A percentile compares a stretch with the other conserved stretches of the same genome.
Evolutionary conservation across 1,140 invertebrate genomes (phyloP).

Genomic region (Calephelis virginiensis): DNA sequence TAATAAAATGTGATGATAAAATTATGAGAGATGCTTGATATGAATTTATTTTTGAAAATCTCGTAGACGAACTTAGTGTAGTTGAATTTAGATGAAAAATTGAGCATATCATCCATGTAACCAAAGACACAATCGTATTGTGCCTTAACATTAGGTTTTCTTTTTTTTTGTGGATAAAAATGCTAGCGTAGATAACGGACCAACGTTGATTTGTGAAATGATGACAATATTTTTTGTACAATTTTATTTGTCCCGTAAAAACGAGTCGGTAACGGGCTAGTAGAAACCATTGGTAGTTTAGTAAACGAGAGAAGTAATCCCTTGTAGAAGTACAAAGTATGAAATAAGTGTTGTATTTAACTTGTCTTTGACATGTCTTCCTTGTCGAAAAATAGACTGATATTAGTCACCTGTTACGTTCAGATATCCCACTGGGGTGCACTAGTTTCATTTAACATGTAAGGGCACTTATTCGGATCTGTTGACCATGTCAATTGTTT

Average conservation of each 20-base stretch:
- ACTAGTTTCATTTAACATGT: conserved; percentile 62
- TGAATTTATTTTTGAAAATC: conserved; percentile 54
- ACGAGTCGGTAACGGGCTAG: conserved; percentile 24
- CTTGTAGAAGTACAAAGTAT: conserved; percentile 72
- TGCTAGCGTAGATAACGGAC: conserved; percentile 66
- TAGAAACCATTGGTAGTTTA: conserved; percentile 37
- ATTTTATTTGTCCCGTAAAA: conserved; percentile 60
- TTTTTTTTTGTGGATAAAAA: conserved; percentile 48
- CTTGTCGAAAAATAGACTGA: conserved; percentile 67
- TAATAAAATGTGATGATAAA: conserved; percentile 47
- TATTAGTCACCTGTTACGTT: conserved; percentile 41
- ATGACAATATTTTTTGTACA: conserved; percentile 72
- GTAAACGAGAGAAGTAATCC: conserved; percentile 46
- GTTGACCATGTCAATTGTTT: conserved; percentile 28
- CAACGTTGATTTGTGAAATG: conserved; percentile 63
- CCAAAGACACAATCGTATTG: conserved; percentile 63
- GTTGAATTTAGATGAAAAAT: conserved; percentile 39
- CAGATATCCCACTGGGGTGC: conserved; percentile 69
- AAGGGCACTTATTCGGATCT: conserved; percentile 66
- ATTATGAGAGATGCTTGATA: conserved; percentile 51
- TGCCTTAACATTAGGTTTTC: conserved; percentile 63
- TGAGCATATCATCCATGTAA: conserved; percentile 56
- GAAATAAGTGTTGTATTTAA: conserved; percentile 56
- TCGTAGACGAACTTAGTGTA: conserved; percentile 50
- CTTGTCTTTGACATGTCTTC: conserved; percentile 59